A percentile compares a stretch with the other conserved stretches of the same genome.
Evolutionary conservation across 2,797 vertebrate genomes (phyloP).

Genomic region (Phyllotis vaccarum): DNA sequence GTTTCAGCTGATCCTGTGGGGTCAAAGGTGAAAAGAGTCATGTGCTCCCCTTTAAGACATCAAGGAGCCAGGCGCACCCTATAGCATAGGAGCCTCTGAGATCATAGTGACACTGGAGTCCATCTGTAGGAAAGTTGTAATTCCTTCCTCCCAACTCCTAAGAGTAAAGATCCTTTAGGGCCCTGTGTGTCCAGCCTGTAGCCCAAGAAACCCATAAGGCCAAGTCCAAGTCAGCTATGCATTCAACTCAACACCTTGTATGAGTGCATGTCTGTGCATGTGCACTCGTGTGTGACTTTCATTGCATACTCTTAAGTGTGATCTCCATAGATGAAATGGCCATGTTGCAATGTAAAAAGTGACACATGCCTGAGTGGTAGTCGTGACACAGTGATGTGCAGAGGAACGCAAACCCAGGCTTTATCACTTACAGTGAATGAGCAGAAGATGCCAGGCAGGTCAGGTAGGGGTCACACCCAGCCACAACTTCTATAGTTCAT

Average conservation of each 20-base stretch:
- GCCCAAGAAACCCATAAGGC: neutral
- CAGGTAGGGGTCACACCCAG: neutral
- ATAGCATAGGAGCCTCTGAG: accelerated
- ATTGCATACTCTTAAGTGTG: neutral
- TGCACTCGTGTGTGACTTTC: neutral
- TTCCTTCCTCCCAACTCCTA: neutral
- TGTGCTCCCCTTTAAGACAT: accelerated
- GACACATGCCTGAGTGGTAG: neutral
- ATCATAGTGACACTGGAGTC: neutral
- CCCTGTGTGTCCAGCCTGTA: neutral
- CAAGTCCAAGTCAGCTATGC: neutral
- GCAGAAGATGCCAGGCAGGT: neutral
- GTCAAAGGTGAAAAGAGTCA: neutral
- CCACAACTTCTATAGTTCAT: neutral
- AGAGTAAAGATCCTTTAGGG: neutral
- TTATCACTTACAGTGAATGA: neutral
- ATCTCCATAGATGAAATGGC: neutral
- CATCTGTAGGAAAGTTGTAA: neutral
- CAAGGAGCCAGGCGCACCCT: accelerated
- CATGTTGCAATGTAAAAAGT: neutral
- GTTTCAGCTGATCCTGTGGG: neutral
- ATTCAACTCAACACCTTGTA: neutral
- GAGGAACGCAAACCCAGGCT: neutral
- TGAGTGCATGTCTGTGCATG: neutral
- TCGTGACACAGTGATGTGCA: accelerated